phyloP scores from a whole-genome alignment of 2,888 invertebrate genomes.

The Plebejus melissa region DNA sequence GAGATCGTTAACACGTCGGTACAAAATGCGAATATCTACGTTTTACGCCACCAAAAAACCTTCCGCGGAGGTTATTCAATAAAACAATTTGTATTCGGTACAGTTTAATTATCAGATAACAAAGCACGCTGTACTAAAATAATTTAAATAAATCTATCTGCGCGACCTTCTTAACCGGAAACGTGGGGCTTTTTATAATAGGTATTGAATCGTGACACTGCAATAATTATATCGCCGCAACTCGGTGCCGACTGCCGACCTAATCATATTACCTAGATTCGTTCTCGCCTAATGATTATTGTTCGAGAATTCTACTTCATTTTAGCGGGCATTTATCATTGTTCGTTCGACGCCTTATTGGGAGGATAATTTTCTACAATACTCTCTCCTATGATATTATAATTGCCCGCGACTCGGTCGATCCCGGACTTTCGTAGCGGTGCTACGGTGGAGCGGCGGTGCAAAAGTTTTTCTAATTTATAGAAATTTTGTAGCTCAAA shows the following conservation, averaged over 20 bases:
- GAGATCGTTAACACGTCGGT: background rate
- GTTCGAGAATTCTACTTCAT: slow-evolving; percentile 29
- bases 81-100: slow-evolving; percentile 21
- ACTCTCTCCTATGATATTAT: slow-evolving; percentile 18
- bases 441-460: background rate
- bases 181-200: slow-evolving; percentile 41
- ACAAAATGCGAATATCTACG: background rate
- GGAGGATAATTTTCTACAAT: slow-evolving; percentile 19
- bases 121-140: slow-evolving; percentile 36
- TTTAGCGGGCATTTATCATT: slow-evolving; percentile 28
- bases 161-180: slow-evolving; percentile 47
- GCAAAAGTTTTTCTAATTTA: background rate
- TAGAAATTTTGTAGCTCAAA: background rate
- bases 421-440: slow-evolving; percentile 5
- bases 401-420: background rate
- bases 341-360: slow-evolving; percentile 27
- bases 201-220: slow-evolving; percentile 44
- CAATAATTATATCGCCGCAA: slow-evolving; percentile 35
- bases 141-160: slow-evolving; percentile 43
- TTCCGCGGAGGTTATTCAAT: background rate
- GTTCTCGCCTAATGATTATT: slow-evolving; percentile 33
- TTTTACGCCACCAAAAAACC: background rate
- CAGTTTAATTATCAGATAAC: slow-evolving; percentile 29
- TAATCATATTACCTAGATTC: slow-evolving; percentile 37
- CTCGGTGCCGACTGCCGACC: slow-evolving; percentile 32